Conservation (phyloP, 92 coral and sea anemone genomes). For the Diadumene lineata region DNA sequence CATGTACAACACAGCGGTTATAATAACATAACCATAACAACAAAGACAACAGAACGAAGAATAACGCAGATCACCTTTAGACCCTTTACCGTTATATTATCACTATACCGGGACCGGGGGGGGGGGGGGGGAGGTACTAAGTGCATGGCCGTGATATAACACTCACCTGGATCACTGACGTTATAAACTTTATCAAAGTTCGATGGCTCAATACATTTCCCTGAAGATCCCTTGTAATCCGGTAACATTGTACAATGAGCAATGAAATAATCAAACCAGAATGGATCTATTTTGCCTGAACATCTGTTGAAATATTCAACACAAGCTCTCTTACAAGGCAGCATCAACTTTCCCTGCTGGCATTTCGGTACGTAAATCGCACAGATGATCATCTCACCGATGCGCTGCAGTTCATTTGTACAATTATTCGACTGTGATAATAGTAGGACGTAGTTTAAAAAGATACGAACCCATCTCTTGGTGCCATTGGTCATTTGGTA, state of each 20-base stretch:
- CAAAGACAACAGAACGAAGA: too few species aligned
- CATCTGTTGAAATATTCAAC: constrained; percentile 60
- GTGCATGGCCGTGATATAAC: too few species aligned
- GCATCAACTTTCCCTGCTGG: constrained; percentile 19
- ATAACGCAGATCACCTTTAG: too few species aligned
- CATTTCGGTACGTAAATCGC: constrained; percentile 49
- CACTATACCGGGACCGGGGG: too few species aligned
- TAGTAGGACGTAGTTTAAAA: not conserved
- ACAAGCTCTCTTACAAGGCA: constrained; percentile 66
- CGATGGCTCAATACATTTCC: constrained; percentile 61
- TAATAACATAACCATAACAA: too few species aligned
- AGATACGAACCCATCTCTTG: not conserved
- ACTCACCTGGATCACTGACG: constrained; percentile 20
- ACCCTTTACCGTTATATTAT: too few species aligned
- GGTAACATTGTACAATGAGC: constrained; percentile 43
- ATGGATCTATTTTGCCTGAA: constrained; percentile 15
- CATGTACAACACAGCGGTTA: too few species aligned
- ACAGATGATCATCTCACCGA: constrained; percentile 55
- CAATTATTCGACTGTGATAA: constrained; percentile 2
- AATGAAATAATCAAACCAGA: constrained; percentile 34
- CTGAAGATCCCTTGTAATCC: constrained; percentile 25
- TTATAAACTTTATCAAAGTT: constrained; percentile 32
- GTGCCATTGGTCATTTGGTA: not conserved
- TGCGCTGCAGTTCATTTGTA: constrained; percentile 7
- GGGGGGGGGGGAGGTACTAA: too few species aligned